Evolutionary conservation across 2,888 invertebrate genomes (phyloP).

Genomic region (Monopis laevigella): DNA sequence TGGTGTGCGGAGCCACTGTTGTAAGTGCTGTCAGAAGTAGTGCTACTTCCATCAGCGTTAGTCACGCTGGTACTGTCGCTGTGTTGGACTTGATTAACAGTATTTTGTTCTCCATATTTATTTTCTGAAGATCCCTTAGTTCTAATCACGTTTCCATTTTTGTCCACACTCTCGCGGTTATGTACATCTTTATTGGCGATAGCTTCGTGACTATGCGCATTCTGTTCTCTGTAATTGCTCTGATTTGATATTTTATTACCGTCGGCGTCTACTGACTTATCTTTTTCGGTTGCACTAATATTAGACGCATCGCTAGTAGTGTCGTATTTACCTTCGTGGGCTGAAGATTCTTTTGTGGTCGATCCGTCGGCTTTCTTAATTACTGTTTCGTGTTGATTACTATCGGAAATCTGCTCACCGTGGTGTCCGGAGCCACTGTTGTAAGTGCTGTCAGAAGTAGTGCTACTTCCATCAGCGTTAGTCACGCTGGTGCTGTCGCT

Average conservation of each 20-base stretch:
- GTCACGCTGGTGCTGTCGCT: not conserved
- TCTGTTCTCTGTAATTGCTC: not conserved
- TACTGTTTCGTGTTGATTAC: too few species aligned
- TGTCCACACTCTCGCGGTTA: not conserved
- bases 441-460: too few species aligned
- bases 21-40: too few species aligned
- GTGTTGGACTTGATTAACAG: too few species aligned
- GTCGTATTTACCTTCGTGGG: not conserved
- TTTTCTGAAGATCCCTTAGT: not conserved
- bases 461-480: not conserved
- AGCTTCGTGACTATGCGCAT: not conserved
- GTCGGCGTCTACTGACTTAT: not conserved
- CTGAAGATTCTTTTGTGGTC: not conserved
- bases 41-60: too few species aligned
- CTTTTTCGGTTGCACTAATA: not conserved
- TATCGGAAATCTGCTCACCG: too few species aligned
- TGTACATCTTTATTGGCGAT: not conserved
- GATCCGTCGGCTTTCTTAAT: too few species aligned
- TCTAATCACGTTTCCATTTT: not conserved
- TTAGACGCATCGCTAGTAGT: not conserved
- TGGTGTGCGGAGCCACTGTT: too few species aligned
- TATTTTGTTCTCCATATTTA: too few species aligned
- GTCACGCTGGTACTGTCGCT: too few species aligned
- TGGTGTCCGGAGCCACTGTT: too few species aligned
- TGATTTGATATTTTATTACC: not conserved